Conservation (phyloP, 2,797 vertebrate genomes). For the Gymnodraco acuticeps region DNA sequence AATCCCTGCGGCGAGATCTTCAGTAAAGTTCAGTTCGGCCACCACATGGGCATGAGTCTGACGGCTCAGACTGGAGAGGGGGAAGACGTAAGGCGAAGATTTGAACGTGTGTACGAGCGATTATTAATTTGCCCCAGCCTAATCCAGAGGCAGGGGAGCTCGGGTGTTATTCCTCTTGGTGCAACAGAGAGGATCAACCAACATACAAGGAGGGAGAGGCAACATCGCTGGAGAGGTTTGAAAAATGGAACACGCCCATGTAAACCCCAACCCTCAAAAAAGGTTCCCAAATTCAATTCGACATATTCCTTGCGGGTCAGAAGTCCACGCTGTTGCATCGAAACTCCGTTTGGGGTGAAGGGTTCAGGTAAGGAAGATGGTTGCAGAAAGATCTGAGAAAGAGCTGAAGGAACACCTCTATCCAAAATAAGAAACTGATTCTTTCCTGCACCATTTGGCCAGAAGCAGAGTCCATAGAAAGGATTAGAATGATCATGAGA, state of each 20-base stretch:
- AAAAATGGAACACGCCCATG: conserved; percentile 50
- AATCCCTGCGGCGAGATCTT: conserved; percentile 70
- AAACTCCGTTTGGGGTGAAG: conserved; percentile 54
- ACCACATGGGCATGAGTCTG: conserved; percentile 48
- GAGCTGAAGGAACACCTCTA: conserved; percentile 42
- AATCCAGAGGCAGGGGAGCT: conserved; percentile 63
- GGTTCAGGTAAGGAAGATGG: conserved; percentile 53
- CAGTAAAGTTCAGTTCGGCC: conserved; percentile 55
- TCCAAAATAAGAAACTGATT: conserved; percentile 46
- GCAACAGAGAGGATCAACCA: conserved; percentile 50
- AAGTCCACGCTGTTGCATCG: conserved; percentile 48
- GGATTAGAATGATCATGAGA: conserved; percentile 76
- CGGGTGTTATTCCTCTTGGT: conserved; percentile 45
- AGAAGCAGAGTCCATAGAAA: conserved; percentile 71
- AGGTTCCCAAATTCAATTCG: conserved; percentile 52
- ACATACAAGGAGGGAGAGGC: conserved; percentile 55
- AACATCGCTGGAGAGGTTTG: conserved; percentile 42
- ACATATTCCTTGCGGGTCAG: conserved; percentile 62
- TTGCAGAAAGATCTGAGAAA: conserved; percentile 55
- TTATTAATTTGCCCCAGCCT: conserved; percentile 53
- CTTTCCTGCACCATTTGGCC: conserved; percentile 53
- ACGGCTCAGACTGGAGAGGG: conserved; percentile 59
- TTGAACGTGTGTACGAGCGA: conserved; percentile 54
- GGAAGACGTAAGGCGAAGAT: conserved; percentile 68
- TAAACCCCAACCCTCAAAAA: conserved; percentile 47